Evolutionary conservation across 2,888 invertebrate genomes (phyloP), one percentile per base, ranked within the genome.

Genomic region (Xestia sexstrigata): DNA sequence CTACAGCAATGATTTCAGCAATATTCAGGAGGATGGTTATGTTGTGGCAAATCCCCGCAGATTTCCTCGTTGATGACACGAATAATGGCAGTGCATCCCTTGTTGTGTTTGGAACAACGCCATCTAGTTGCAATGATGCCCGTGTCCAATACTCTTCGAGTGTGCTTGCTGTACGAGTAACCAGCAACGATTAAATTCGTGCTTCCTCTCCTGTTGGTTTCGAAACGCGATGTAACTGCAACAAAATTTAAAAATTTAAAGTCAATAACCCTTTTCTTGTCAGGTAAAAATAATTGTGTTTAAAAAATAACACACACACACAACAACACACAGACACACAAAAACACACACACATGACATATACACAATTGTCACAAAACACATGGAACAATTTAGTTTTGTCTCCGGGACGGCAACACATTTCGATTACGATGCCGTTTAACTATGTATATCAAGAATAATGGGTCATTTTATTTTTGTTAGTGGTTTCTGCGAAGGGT

Each of bases 91-190:
- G n/a, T n/a, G 8, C 65, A 65, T 65, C 65, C 65, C n/a, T 65
- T 65, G n/a, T 65, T 65, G 42, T 65, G 65, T 4, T 65, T 65
- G n/a, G 65, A 65, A 42, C 65, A 65, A 65, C 65, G 65, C 65
- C 65, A 65, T 65, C 42, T 65, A 42, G 65, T 65, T 8, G 65
- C 65, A 15, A 65, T 65, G 8, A 65, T 35, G 15, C 65, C 42
- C 26, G 65, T 42, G 9, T 9, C 17, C n/a, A 42, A 42, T n/a
- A 17, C n/a, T 65, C 65, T n/a, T n/a, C 65, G 42, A n/a, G n/a
- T 13, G n/a, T 65, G 65, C 17, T n/a, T 65, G 42, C 42, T 65
- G 65, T 65, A 65, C 42, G 65, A 65, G 65, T 65, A 42, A 15
- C 65, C 65, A 42, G 42, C 65, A 42, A 65, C 42, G n/a, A 65